These are phyloP conservation scores for Lithophane semibrunnea DNA, from an alignment of 2,888 invertebrate species.

Conservation along the genomic window DNA sequence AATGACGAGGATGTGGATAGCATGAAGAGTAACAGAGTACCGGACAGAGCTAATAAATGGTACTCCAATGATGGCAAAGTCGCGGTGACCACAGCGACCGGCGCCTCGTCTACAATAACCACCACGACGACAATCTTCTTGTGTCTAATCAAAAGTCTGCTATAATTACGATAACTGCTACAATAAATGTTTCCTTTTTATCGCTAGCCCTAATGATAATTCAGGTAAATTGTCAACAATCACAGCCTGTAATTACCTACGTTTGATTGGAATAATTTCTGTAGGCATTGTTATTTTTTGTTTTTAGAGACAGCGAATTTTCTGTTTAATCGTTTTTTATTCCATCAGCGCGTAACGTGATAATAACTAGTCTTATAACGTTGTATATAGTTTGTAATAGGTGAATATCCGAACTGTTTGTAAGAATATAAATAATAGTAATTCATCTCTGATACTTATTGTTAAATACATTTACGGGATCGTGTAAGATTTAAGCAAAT, in stretches of 20 bases:
- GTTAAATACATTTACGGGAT: slow-evolving; percentile 67
- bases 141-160: slow-evolving; percentile 67
- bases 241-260: slow-evolving; percentile 58
- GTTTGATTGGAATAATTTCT: slow-evolving; percentile 65
- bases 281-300: slow-evolving; percentile 60
- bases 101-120: slow-evolving; percentile 66
- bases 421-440: slow-evolving; percentile 75
- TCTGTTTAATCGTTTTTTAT: slow-evolving; percentile 63
- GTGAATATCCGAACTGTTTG: slow-evolving; percentile 74
- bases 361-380: slow-evolving; percentile 88
- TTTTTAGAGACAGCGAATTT: slow-evolving; percentile 50
- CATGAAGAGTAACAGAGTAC: slow-evolving; percentile 86
- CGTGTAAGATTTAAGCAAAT: slow-evolving; percentile 71
- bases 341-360: slow-evolving; percentile 88
- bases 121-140: slow-evolving; percentile 74
- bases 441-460: slow-evolving; percentile 74
- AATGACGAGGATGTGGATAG: slow-evolving; percentile 77
- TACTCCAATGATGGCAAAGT: slow-evolving; percentile 86
- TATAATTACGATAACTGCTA: slow-evolving; percentile 65
- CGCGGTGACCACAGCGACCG: slow-evolving; percentile 73
- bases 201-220: slow-evolving; percentile 60
- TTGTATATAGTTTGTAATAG: slow-evolving; percentile 86
- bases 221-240: slow-evolving; percentile 65
- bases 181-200: slow-evolving; percentile 50
- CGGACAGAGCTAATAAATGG: slow-evolving; percentile 89